Evolutionary conservation across 2,113 vertebrate species (phyloP).

Genomic region (Podarcis cretensis): DNA sequence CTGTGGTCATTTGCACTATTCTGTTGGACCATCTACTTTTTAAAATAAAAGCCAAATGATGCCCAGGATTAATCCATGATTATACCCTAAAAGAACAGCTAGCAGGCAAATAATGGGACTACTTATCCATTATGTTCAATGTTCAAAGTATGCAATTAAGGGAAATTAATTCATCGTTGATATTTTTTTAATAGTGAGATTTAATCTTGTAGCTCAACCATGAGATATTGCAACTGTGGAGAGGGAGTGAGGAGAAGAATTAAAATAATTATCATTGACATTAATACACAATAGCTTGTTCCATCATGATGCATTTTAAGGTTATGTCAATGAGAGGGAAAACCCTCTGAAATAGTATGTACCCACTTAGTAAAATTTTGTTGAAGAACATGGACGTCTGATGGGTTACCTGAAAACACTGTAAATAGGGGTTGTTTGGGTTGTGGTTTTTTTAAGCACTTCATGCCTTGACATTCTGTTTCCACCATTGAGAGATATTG

Average conservation of each 20-base stretch:
- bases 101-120: not conserved
- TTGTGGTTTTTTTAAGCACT: not conserved
- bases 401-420: not conserved
- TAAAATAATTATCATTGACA: not conserved
- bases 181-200: not conserved
- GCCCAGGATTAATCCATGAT: slow-evolving; percentile 8
- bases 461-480: not conserved
- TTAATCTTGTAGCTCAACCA: slow-evolving; percentile 9
- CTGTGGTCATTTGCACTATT: not conserved
- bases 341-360: not conserved
- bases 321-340: not conserved
- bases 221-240: slow-evolving; percentile 13
- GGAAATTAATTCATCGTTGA: slow-evolving; percentile 15
- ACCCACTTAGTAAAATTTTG: slow-evolving; percentile 1
- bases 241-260: not conserved
- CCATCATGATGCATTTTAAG: slow-evolving; percentile 7
- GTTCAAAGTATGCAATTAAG: slow-evolving; percentile 18
- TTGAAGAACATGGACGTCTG: not conserved
- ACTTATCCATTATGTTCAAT: not conserved
- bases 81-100: not conserved
- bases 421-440: not conserved
- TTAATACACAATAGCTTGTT: not conserved
- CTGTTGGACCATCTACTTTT: not conserved
- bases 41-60: not conserved
- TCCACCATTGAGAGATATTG: not conserved